Evolutionary conservation across 1,140 invertebrate genomes (phyloP).

Genomic region (Cylas formicarius): DNA sequence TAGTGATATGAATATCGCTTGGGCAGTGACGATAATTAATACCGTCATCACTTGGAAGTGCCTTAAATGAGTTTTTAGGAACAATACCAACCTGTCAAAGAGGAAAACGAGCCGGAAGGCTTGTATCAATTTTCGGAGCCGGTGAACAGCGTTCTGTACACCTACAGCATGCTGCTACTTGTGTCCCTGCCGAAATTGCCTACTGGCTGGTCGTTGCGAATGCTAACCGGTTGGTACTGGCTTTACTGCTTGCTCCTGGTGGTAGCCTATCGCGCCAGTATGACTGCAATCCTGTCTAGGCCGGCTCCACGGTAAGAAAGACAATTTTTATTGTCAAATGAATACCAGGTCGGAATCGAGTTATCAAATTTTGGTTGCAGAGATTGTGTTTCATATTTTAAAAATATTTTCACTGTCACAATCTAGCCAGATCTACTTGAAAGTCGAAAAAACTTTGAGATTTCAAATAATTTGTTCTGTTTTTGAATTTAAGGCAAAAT

Average conservation of each 20-base stretch:
- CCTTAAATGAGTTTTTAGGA: conserved; percentile 23
- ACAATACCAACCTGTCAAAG: conserved; percentile 22
- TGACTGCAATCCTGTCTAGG: conserved; percentile 74
- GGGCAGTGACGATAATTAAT: too few relatives aligned
- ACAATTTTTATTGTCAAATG: conserved; percentile 5
- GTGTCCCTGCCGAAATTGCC: conserved; percentile 69
- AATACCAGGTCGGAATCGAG: too few relatives aligned
- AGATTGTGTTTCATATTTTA: conserved; percentile 8
- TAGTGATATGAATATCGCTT: too few relatives aligned
- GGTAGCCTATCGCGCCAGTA: conserved; percentile 69
- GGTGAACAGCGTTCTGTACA: conserved; percentile 66
- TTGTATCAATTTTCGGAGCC: conserved; percentile 63
- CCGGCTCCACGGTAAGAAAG: conserved; percentile 54
- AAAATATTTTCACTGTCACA: conserved; percentile 12
- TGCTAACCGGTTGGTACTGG: conserved; percentile 80
- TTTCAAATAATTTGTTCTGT: not conserved
- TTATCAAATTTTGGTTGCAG: too few relatives aligned
- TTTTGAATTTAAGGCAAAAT: conserved; percentile 1
- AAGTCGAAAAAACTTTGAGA: not conserved
- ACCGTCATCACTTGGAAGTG: too few relatives aligned
- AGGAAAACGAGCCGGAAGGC: conserved; percentile 42
- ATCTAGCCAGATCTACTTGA: too few relatives aligned
- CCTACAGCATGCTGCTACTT: conserved; percentile 66
- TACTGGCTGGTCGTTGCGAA: conserved; percentile 64
- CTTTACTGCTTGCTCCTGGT: conserved; percentile 70